Percentiles rank a stretch among this genome's conserved stretches.
Evolutionary conservation across 2,113 vertebrate species (phyloP).

Genomic region (Percopsis transmontana): DNA sequence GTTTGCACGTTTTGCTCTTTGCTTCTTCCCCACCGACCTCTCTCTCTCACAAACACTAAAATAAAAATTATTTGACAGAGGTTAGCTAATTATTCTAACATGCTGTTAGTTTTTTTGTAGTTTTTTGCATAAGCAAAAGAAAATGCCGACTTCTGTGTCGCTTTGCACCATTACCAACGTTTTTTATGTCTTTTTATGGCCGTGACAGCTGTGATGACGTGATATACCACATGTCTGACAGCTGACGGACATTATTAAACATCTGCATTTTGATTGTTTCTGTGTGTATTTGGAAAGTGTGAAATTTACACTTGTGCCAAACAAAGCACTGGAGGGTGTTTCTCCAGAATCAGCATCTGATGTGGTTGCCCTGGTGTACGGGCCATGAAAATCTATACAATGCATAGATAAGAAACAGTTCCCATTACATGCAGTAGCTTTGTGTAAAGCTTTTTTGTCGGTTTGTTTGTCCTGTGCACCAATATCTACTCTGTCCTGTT

Average conservation of each 20-base stretch:
- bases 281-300: constrained; percentile 2
- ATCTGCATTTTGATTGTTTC: constrained; percentile 29
- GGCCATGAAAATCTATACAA: no score
- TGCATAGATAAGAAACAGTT: no score
- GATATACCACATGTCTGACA: constrained; percentile 29
- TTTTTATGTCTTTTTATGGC: constrained; percentile 3
- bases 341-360: no score
- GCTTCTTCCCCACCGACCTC: not conserved
- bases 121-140: not conserved
- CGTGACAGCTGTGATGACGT: constrained; percentile 23
- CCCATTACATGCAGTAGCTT: no score
- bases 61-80: constrained; percentile 57
- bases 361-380: no score
- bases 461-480: no score
- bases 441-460: no score
- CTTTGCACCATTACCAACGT: constrained; percentile 13
- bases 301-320: no score
- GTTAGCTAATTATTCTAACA: constrained; percentile 54
- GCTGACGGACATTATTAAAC: constrained; percentile 44
- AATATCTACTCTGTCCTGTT: no score
- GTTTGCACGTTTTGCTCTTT: not conserved
- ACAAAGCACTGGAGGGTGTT: no score
- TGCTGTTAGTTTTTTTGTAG: constrained; percentile 37
- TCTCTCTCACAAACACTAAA: constrained; percentile 21
- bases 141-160: not conserved